Base-by-base conservation (phyloP, 2,113 vertebrate species). In the Nothoprocta pentlandii region DNA sequence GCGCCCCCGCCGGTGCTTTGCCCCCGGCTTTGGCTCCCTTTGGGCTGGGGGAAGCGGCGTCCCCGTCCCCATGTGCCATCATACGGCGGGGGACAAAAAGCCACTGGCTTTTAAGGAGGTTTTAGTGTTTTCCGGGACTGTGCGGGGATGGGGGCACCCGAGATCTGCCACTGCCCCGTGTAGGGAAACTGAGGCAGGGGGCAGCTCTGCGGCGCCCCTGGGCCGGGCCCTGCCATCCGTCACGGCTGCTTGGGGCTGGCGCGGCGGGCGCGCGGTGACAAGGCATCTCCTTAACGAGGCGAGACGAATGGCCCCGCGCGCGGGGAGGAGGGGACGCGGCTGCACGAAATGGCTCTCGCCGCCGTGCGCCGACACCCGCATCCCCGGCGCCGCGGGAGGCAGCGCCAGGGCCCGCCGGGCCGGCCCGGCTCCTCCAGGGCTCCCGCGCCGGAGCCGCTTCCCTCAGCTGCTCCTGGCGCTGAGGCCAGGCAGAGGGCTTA, bases 221-320 rank as follows among this genome's bases (percentile, higher is more conserved):
- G 4, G 5, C 73, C 68, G 36, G 10, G 85, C 19, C 26, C 89
- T 85, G 84, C 85, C 84, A 93, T 96, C 96, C 87, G 83, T 96
- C 96, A 95, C 93, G 61, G 85, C 94, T 79, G 89, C 56, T 94
- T 93, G 95, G 89, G 28, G 53, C 10, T 9, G 67, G 71, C 95
- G 92, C 70, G 95, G 85, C 90, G 47, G 89, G 82, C 32, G 10
- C 6, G 17, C 47, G 5, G 94, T 93, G 95, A 83, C 42, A 64
- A 95, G 95, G 95, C 58, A 73, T 88, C 88, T 95, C 95, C 95
- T 82, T 96, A 96, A 97, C 73, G 62, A 96, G 96, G 73, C 70
- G 92, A 93, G 96, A 95, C 68, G 90, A 87, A 93, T 94, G 96
- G 95, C 92, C 90, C 44, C 2, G n/a, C 54, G 80, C 19, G 92